Percentiles rank a stretch among this genome's conserved stretches.
Conservation (phyloP, 2,797 vertebrate genomes). For the Macrochelys suwanniensis region DNA sequence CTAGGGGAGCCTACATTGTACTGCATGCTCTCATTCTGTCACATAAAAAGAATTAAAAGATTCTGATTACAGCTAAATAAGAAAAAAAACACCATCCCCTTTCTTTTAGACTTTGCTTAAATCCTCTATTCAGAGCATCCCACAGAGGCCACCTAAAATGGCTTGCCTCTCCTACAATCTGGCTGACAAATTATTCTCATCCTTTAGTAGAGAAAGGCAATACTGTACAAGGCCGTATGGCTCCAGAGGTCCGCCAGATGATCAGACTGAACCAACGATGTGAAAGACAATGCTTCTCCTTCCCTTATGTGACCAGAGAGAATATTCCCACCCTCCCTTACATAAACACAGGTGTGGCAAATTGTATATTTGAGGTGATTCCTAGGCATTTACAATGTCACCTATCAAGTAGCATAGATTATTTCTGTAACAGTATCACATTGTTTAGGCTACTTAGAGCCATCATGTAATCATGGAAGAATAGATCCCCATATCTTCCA, state of each 20-base stretch:
- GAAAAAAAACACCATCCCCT: neutral
- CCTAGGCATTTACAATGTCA: neutral
- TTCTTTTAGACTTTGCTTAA: constrained; percentile 22
- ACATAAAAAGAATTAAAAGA: constrained; percentile 50
- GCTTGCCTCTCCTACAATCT: neutral
- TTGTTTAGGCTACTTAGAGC: neutral
- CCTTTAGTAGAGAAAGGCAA: neutral
- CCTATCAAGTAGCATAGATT: neutral
- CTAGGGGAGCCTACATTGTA: constrained; percentile 3
- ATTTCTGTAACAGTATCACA: neutral
- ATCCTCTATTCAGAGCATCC: neutral
- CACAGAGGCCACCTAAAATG: neutral
- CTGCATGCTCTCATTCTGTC: constrained; percentile 39
- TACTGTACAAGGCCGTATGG: neutral
- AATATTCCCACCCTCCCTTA: neutral
- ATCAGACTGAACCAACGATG: neutral
- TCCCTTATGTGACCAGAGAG: neutral
- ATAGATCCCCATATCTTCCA: neutral
- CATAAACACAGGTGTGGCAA: neutral
- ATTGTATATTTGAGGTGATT: neutral
- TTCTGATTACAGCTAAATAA: constrained; percentile 28
- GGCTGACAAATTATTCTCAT: neutral
- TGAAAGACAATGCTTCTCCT: neutral
- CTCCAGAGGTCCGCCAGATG: neutral
- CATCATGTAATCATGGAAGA: neutral